Conservation (phyloP, 2,888 invertebrate species). For the Amiota minor region DNA sequence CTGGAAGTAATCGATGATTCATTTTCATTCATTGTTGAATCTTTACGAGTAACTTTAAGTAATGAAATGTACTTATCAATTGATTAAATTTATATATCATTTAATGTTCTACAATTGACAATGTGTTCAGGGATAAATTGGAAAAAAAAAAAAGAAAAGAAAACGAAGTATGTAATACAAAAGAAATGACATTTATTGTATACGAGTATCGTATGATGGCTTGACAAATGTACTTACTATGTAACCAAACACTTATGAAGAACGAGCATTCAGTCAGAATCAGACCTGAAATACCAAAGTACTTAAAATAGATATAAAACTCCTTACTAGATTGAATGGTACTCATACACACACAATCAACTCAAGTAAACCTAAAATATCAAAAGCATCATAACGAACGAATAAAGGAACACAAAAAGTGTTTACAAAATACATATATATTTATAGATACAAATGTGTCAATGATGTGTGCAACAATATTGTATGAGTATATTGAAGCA, state of each 20-base stretch:
- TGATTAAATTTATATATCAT: constrained; percentile 46
- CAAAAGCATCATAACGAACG: constrained; percentile 20
- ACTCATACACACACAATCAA: not conserved
- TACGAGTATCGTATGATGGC: too few relatives aligned
- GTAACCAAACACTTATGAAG: too few relatives aligned
- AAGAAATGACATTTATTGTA: not conserved
- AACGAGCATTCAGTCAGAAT: too few relatives aligned
- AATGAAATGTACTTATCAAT: constrained; percentile 7
- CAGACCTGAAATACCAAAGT: too few relatives aligned
- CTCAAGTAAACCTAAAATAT: constrained; percentile 18
- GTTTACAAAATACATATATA: not conserved
- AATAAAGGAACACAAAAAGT: not conserved
- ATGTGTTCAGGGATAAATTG: constrained; percentile 43
- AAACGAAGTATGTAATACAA: not conserved
- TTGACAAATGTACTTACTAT: too few relatives aligned
- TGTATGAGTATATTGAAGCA: constrained; percentile 26
- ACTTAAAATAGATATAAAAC: constrained; percentile 4
- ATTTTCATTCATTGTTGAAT: not conserved
- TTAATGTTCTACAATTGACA: constrained; percentile 58
- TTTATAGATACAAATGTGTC: constrained; percentile 1
- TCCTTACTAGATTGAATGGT: not conserved
- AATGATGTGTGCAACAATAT: constrained; percentile 14
- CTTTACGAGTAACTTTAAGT: not conserved
- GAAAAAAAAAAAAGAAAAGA: not conserved
- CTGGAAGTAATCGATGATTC: too few relatives aligned